Conservation (phyloP, 2,113 vertebrate species). For the Strigops habroptila region DNA sequence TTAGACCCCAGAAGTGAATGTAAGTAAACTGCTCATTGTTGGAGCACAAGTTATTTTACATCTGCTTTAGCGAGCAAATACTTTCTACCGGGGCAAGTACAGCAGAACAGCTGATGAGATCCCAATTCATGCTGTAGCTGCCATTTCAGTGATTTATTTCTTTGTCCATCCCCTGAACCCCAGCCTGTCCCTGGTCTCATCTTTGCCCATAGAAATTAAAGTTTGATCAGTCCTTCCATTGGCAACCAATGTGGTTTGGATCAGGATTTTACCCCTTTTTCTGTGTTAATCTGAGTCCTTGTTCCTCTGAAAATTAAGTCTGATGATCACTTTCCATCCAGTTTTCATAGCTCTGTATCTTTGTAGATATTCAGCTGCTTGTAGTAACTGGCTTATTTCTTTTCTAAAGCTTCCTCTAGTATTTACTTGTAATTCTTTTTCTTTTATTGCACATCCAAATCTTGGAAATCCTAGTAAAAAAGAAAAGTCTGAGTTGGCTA, state of each 20-base stretch:
- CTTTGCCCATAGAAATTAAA: not conserved
- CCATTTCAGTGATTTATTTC: not conserved
- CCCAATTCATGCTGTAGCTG: not conserved
- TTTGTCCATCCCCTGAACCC: not conserved
- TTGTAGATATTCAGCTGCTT: not conserved
- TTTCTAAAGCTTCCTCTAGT: not conserved
- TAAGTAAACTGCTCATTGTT: not conserved
- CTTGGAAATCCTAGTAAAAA: not conserved
- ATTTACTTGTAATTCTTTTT: not conserved
- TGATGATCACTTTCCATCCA: not conserved
- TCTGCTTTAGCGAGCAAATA: not conserved
- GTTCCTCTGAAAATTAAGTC: not conserved
- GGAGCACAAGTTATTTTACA: not conserved
- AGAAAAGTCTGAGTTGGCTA: not conserved
- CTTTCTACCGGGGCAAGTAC: not conserved
- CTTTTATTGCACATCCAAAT: not conserved
- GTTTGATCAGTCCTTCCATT: not conserved
- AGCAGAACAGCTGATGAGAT: not conserved
- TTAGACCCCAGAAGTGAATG: not conserved
- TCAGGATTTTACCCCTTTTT: not conserved
- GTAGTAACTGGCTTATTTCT: not conserved
- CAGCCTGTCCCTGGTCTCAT: not conserved
- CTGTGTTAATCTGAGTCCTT: not conserved
- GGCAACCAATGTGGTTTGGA: not conserved
- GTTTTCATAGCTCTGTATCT: not conserved